Evolutionary conservation across 2,888 invertebrate species (phyloP).

Genomic region (Operophtera brumata): DNA sequence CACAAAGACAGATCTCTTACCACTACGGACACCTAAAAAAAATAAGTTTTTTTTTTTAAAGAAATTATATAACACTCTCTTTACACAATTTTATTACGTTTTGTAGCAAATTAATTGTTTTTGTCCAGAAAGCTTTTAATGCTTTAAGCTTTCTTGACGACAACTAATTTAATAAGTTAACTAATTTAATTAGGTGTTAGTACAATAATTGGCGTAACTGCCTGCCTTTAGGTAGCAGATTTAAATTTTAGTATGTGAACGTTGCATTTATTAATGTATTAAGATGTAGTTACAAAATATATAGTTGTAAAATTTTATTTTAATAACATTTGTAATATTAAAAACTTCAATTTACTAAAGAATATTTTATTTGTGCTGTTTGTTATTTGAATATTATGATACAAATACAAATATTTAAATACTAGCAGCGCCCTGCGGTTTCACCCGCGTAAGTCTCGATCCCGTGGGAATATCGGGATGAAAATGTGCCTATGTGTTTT

Average conservation of each 20-base stretch:
- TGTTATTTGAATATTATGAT: too few relatives aligned
- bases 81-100: slow-evolving; percentile 13
- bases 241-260: neutral
- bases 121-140: slow-evolving; percentile 34
- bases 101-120: slow-evolving; percentile 31
- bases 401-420: too few relatives aligned
- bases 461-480: too few relatives aligned
- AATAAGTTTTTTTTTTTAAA: neutral
- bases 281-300: neutral
- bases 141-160: slow-evolving; percentile 34
- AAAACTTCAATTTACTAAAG: too few relatives aligned
- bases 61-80: neutral
- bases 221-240: neutral
- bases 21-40: neutral
- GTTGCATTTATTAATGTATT: neutral
- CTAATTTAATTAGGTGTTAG: neutral
- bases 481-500: too few relatives aligned
- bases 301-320: neutral
- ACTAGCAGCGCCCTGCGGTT: too few relatives aligned
- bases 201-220: neutral
- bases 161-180: slow-evolving; percentile 20
- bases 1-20: neutral
- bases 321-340: too few relatives aligned
- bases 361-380: too few relatives aligned
- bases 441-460: too few relatives aligned